Evolutionary conservation across 2,113 vertebrate genomes (phyloP).

Genomic region (Phocoena sinus): DNA sequence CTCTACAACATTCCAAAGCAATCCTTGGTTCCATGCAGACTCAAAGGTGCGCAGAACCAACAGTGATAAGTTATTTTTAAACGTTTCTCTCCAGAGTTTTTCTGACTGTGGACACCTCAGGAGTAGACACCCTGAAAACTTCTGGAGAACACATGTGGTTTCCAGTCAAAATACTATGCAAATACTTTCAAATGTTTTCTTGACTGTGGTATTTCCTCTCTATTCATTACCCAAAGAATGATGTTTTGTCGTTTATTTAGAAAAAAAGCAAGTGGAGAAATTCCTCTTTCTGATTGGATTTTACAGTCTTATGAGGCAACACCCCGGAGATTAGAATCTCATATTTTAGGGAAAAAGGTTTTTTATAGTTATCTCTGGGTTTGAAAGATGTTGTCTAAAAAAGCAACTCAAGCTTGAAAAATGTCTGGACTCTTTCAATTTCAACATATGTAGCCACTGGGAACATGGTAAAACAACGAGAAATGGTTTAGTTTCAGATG

Average conservation of each 20-base stretch:
- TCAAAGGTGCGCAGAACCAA: not conserved
- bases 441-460: conserved; percentile 5
- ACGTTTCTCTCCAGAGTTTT: not conserved
- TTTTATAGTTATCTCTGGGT: conserved; percentile 35
- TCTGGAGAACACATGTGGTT: conserved; percentile 25
- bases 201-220: conserved; percentile 46
- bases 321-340: not conserved
- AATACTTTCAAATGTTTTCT: conserved; percentile 43
- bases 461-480: conserved; percentile 30
- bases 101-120: not conserved
- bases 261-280: conserved; percentile 19
- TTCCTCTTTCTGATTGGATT: not conserved
- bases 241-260: conserved; percentile 43
- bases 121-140: conserved; percentile 2
- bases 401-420: conserved; percentile 41
- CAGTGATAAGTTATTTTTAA: not conserved
- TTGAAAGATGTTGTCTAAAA: conserved; percentile 57
- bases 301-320: not conserved
- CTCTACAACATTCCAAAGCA: not conserved
- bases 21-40: not conserved
- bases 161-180: conserved; percentile 41
- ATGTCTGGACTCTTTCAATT: conserved; percentile 45
- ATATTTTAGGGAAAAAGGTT: not conserved
- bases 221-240: conserved; percentile 29
- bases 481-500: conserved; percentile 30